These are phyloP conservation scores for Limnodromus scolopaceus DNA, from an alignment of 2,797 vertebrate species.

Conservation along the genomic window DNA sequence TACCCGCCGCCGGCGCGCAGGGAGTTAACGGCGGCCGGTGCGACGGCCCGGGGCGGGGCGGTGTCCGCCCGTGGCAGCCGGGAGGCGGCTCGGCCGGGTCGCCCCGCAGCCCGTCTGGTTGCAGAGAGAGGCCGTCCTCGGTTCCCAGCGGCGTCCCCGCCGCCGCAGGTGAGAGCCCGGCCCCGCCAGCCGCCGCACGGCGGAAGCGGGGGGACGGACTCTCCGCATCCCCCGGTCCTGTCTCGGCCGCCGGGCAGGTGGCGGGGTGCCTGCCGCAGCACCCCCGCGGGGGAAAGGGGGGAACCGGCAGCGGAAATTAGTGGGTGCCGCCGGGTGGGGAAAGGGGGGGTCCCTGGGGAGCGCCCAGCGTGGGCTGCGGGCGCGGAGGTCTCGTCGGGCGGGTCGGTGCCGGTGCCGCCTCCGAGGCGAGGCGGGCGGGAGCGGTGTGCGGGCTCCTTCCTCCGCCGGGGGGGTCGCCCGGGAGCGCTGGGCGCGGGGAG, in stretches of 20 bases:
- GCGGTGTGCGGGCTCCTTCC: accelerated
- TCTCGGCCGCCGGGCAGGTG: neutral
- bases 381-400: accelerated
- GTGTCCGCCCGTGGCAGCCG: neutral
- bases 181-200: neutral
- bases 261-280: neutral
- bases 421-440: accelerated
- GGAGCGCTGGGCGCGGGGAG: accelerated
- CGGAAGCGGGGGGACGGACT: neutral
- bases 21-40: neutral
- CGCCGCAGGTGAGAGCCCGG: neutral
- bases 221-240: neutral
- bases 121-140: neutral
- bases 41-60: neutral
- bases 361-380: neutral
- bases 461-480: neutral
- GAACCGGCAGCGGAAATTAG: neutral
- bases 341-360: neutral
- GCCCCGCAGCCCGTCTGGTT: neutral
- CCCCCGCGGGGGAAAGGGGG: neutral
- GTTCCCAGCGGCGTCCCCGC: neutral
- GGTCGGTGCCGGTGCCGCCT: neutral
- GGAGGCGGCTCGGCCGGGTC: neutral
- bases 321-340: no score
- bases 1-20: neutral